A percentile compares a stretch with the other conserved stretches of the same genome.
These are phyloP conservation scores for Pterois miles DNA, from an alignment of 2,797 vertebrate genomes.

Conservation along the genomic window DNA sequence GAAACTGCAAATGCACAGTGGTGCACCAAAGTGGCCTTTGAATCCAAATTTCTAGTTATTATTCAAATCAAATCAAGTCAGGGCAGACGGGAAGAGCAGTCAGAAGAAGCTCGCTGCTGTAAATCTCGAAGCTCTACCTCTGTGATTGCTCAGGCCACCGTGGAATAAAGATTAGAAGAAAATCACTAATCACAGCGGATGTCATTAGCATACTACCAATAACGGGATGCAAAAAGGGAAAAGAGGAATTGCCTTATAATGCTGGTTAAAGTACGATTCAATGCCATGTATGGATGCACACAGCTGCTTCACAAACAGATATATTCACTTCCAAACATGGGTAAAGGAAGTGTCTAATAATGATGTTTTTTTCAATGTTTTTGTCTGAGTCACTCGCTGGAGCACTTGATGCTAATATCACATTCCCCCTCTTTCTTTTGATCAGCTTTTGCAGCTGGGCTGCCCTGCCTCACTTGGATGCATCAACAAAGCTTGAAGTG, in stretches of 20 bases:
- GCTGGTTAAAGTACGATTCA: constrained; percentile 87
- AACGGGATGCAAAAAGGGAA: constrained; percentile 86
- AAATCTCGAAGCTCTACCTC: constrained; percentile 91
- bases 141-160: constrained; percentile 93
- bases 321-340: constrained; percentile 82
- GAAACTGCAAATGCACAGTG: constrained; percentile 59
- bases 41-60: constrained; percentile 86
- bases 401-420: constrained; percentile 84
- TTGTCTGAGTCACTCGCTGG: constrained; percentile 79
- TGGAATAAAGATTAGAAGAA: constrained; percentile 95
- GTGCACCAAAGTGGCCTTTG: constrained; percentile 74
- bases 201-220: constrained; percentile 97
- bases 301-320: constrained; percentile 86
- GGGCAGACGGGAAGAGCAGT: constrained; percentile 87
- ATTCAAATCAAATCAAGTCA: constrained; percentile 89
- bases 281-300: constrained; percentile 83
- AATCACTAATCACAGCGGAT: constrained; percentile 94
- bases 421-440: constrained; percentile 83
- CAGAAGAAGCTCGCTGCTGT: constrained; percentile 84
- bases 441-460: constrained; percentile 85
- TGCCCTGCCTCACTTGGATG: constrained; percentile 81
- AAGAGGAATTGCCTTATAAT: constrained; percentile 87
- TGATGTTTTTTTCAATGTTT: constrained; percentile 82
- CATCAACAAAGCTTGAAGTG: constrained; percentile 85
- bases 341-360: constrained; percentile 85